Evolutionary conservation across 1,140 invertebrate genomes (phyloP).

Genomic region (Nylanderia fulva): DNA sequence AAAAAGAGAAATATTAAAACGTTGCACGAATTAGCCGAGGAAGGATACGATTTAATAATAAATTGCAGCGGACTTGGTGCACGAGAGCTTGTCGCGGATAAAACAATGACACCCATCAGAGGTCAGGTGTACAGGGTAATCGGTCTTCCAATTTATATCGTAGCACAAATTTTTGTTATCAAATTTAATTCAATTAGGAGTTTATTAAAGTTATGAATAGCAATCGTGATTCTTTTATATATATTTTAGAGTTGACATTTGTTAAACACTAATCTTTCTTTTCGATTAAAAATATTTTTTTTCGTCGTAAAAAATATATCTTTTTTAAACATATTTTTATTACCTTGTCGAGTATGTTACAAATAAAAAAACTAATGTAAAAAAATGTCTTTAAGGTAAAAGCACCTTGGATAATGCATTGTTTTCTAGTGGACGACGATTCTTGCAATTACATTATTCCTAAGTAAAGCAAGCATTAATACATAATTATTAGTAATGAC

Average conservation of each 20-base stretch:
- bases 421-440: slow-evolving; percentile 86
- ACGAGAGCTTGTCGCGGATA: slow-evolving; percentile 87
- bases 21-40: slow-evolving; percentile 85
- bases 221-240: background rate
- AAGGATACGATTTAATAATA: slow-evolving; percentile 89
- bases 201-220: background rate
- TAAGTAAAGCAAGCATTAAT: slow-evolving; percentile 86
- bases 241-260: background rate
- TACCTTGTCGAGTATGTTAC: background rate
- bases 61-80: slow-evolving; percentile 91
- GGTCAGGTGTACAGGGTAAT: slow-evolving; percentile 90
- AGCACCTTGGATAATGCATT: slow-evolving; percentile 88
- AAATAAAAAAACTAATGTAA: background rate
- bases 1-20: slow-evolving; percentile 85
- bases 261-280: background rate
- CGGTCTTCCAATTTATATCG: slow-evolving; percentile 21
- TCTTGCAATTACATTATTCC: slow-evolving; percentile 91
- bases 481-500: background rate
- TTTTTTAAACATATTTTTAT: background rate
- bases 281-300: background rate
- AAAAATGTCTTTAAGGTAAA: slow-evolving; percentile 84
- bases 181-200: background rate
- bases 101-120: slow-evolving; percentile 87
- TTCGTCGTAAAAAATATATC: background rate
- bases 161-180: background rate